Conservation (phyloP, 2,113 vertebrate genomes). For the Hepsetus odoe region DNA sequence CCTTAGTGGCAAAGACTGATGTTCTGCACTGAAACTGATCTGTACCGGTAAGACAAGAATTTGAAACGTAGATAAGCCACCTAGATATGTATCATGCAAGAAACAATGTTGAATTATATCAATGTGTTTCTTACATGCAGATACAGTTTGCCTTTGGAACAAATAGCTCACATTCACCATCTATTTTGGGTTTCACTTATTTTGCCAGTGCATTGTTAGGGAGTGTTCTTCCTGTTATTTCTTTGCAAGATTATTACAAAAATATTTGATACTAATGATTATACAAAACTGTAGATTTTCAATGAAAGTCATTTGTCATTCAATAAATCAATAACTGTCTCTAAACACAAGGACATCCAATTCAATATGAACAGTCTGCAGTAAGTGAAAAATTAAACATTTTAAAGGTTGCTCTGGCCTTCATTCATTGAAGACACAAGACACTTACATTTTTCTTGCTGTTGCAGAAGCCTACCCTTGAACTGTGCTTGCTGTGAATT, state of each 20-base stretch:
- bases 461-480: not conserved
- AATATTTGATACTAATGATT: not conserved
- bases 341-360: not conserved
- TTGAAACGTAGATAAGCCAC: not conserved
- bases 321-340: not conserved
- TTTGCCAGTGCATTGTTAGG: not conserved
- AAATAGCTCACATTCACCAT: not conserved
- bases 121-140: not conserved
- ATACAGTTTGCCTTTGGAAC: not conserved
- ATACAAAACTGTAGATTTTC: not conserved
- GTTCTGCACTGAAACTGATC: not conserved
- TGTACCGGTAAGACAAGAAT: not conserved
- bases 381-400: not conserved
- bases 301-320: not conserved
- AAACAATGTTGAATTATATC: not conserved
- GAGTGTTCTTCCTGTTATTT: too few relatives aligned
- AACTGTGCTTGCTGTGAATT: not conserved
- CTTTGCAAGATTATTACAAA: too few relatives aligned
- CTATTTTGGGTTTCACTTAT: not conserved
- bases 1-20: not conserved
- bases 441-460: not conserved
- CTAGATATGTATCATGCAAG: not conserved
- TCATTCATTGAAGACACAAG: not conserved
- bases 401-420: conserved; percentile 31
- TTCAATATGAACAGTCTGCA: not conserved